Percentiles rank a stretch among this genome's conserved stretches.
Evolutionary conservation across 2,113 vertebrate genomes (phyloP).

Genomic region (Artemisiospiza belli): DNA sequence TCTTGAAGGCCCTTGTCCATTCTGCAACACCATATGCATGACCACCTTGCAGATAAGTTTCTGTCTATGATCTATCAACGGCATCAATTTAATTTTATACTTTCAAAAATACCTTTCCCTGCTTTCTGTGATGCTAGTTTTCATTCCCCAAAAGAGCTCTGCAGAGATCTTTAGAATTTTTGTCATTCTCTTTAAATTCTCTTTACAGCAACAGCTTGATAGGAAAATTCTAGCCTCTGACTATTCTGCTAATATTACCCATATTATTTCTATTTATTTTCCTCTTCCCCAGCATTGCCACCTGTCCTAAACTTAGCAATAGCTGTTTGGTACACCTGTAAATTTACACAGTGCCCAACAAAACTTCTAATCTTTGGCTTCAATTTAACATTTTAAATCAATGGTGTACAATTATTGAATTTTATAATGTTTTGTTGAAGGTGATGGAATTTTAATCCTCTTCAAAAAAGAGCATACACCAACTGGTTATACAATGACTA

Average conservation of each 20-base stretch:
- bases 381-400: neutral
- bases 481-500: neutral
- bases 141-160: neutral
- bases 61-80: neutral
- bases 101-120: neutral
- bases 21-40: neutral
- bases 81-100: neutral
- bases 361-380: neutral
- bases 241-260: neutral
- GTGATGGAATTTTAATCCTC: neutral
- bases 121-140: neutral
- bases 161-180: neutral
- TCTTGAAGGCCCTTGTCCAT: neutral
- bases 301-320: neutral
- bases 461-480: neutral
- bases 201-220: neutral
- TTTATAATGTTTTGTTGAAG: neutral
- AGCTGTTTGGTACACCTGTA: neutral
- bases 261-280: neutral
- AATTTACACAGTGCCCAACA: neutral
- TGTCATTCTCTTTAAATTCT: neutral
- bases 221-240: neutral
- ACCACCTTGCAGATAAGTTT: neutral
- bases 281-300: neutral
- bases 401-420: neutral